A percentile compares a stretch with the other conserved stretches of the same genome.
Conservation (phyloP, 2,888 invertebrate genomes). For the Rhingia campestris region DNA sequence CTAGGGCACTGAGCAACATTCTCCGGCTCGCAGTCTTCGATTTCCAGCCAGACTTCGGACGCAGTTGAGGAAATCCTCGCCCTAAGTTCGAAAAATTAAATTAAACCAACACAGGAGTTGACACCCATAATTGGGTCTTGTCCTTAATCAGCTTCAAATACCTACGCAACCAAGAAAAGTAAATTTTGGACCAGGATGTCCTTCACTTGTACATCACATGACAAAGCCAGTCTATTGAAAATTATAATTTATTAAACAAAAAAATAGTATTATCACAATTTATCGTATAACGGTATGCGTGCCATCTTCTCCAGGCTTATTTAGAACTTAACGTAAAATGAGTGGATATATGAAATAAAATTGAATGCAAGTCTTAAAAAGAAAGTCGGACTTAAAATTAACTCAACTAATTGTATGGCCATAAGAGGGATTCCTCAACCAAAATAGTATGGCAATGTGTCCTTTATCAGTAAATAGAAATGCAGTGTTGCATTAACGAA, state of each 20-base stretch:
- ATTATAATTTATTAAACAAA: conserved; percentile 23
- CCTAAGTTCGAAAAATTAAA: too few species aligned
- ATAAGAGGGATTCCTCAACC: neutral
- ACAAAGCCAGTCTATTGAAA: neutral
- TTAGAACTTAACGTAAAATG: neutral
- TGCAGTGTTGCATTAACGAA: conserved; percentile 32
- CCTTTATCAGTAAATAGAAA: neutral
- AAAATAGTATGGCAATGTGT: neutral
- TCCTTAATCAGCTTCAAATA: too few species aligned
- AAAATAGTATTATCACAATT: conserved; percentile 34
- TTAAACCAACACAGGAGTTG: too few species aligned
- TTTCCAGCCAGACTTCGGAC: too few species aligned
- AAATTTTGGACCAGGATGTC: too few species aligned
- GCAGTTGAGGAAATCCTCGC: too few species aligned
- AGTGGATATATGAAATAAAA: neutral
- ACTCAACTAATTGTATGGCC: neutral
- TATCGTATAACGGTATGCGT: conserved; percentile 16
- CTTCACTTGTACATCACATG: too few species aligned
- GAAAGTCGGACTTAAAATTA: neutral
- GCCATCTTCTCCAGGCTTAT: neutral
- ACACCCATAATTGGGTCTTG: too few species aligned
- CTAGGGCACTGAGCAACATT: too few species aligned
- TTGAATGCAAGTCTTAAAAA: conserved; percentile 15
- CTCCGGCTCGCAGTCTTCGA: too few species aligned
- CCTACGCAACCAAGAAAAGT: too few species aligned